Evolutionary conservation across 2,797 vertebrate species (phyloP), one percentile per base, ranked within the genome.

Genomic region (Notolabrus celidotus): DNA sequence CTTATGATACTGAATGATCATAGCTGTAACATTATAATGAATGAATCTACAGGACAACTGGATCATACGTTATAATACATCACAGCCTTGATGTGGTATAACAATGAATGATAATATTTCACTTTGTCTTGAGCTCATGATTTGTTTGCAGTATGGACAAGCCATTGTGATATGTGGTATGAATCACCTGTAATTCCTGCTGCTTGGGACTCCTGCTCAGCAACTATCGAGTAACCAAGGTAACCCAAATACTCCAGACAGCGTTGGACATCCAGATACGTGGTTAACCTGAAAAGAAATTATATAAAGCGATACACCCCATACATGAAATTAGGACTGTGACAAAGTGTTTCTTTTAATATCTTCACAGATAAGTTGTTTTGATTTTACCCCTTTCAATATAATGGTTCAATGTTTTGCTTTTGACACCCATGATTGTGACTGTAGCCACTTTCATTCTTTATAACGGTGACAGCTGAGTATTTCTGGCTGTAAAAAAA

Each of bases 221-320:
- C 95, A 73, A 99, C 79, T 87, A 99, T 98, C 0, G 96, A 97
- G 89, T 98, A 99, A 49, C 97, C 96, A 19, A 99, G 94, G 80
- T 98, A 99, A 46, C 96, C 97, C 82, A 99, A 90, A 89, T 99
- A 98, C 86, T 99, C 97, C 77, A 99, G 89, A 72, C 97, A 99
- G 57, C 97, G 93, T 70, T 98, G 96, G 17, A 99, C 97, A 63
- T 99, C 97, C 77, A 99, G 91, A 71, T 97, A 99, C 0, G 97
- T 97, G 0, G 97, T 99, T 45, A 99, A 92, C 77, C 97, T 99
- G 78, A 34, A 5, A 70, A 20, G 12, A 3, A 33, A 29, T 25
- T 27, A 3, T 25, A 0, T 10, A 43, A 51, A 8, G 10, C 0
- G 38, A 20, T 47, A 55, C 1, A 50, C 10, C 12, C 33, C 2